These are phyloP conservation scores for Catostomus latipinnis DNA, from an alignment of 2,797 vertebrate species.

Conservation along the genomic window DNA sequence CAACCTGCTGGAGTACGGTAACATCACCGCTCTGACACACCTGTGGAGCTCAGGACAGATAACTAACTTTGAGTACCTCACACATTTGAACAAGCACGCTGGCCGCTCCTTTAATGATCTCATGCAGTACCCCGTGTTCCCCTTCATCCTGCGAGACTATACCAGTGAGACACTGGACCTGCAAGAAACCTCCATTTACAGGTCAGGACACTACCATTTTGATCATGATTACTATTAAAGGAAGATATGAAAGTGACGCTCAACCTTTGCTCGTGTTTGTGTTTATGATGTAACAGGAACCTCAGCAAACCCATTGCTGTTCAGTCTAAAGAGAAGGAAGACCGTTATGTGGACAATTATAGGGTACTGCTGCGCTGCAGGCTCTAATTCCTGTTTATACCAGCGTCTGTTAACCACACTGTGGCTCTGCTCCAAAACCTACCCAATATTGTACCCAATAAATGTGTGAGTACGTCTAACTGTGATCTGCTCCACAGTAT, in stretches of 20 bases:
- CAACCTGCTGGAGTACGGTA: constrained; percentile 96
- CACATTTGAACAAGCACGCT: constrained; percentile 98
- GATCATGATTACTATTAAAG: neutral
- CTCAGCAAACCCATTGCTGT: constrained; percentile 96
- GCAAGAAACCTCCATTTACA: constrained; percentile 86
- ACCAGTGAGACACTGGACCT: constrained; percentile 91
- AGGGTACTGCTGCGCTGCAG: constrained; percentile 76
- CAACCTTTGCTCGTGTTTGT: neutral
- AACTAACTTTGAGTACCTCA: constrained; percentile 98
- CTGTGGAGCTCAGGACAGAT: constrained; percentile 97
- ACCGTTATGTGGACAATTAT: constrained; percentile 97
- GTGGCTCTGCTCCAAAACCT: constrained; percentile 17
- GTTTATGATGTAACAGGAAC: constrained; percentile 79
- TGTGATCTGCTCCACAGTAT: constrained; percentile 78
- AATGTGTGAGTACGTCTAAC: neutral
- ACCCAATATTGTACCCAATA: too few relatives aligned
- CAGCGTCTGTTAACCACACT: constrained; percentile 26
- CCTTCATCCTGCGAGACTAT: constrained; percentile 95
- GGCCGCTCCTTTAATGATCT: constrained; percentile 98
- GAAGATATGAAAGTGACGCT: too few relatives aligned
- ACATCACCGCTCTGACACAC: constrained; percentile 95
- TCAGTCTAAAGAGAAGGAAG: constrained; percentile 98
- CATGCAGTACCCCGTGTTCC: constrained; percentile 99
- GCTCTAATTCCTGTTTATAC: constrained; percentile 34
- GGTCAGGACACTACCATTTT: constrained; percentile 68